These are phyloP conservation scores for Palloptera scutellata DNA, from an alignment of 2,888 invertebrate genomes.

Conservation along the genomic window DNA sequence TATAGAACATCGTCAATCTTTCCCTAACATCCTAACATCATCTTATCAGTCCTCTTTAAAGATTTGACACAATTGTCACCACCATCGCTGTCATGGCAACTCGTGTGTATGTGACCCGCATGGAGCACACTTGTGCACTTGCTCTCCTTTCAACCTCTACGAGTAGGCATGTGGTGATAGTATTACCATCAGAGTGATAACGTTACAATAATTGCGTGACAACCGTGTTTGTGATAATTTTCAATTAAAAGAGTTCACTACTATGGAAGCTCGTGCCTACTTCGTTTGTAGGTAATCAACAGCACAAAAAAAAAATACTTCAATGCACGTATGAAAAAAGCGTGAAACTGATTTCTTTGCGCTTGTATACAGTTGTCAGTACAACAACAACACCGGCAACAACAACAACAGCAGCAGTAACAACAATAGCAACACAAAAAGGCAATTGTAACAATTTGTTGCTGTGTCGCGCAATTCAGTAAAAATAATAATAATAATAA, in stretches of 20 bases:
- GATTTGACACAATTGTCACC: too few relatives aligned
- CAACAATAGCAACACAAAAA: neutral
- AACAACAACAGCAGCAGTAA: slow-evolving; percentile 7
- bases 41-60: too few relatives aligned
- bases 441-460: slow-evolving; percentile 17
- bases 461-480: neutral
- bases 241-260: slow-evolving; percentile 56
- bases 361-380: slow-evolving; percentile 7
- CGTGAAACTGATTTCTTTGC: slow-evolving; percentile 25
- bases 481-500: neutral
- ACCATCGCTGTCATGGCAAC: too few relatives aligned
- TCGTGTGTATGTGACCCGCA: too few relatives aligned
- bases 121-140: too few relatives aligned
- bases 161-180: too few relatives aligned
- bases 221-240: slow-evolving; percentile 63
- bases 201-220: slow-evolving; percentile 57
- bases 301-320: neutral
- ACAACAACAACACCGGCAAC: neutral
- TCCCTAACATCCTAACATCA: too few relatives aligned
- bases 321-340: slow-evolving; percentile 18
- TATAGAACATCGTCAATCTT: too few relatives aligned
- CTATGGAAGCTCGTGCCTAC: neutral
- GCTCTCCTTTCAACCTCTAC: too few relatives aligned
- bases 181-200: too few relatives aligned
- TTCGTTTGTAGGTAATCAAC: neutral